A percentile compares a stretch with the other conserved stretches of the same genome.
phyloP scores from a whole-genome alignment of 2,113 vertebrate genomes.

The Bubo bubo region DNA sequence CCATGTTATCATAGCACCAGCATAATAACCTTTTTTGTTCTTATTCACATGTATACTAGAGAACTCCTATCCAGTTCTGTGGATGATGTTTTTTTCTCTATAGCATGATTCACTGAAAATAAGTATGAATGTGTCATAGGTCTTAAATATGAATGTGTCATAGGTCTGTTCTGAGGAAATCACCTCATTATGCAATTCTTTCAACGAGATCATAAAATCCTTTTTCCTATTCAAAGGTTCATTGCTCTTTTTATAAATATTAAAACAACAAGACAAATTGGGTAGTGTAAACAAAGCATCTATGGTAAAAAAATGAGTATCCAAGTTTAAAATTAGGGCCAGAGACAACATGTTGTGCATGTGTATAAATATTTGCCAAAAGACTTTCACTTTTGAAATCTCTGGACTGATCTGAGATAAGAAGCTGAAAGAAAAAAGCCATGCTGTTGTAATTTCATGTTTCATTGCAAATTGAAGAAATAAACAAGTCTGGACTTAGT shows the following conservation, averaged over 20 bases:
- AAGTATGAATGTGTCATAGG: constrained; percentile 4
- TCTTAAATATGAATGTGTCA: neutral
- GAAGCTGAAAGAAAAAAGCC: neutral
- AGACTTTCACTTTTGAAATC: constrained; percentile 5
- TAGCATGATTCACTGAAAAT: constrained; percentile 10
- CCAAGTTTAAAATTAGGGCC: neutral
- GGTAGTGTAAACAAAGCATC: neutral
- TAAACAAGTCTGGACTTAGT: neutral
- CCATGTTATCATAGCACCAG: neutral
- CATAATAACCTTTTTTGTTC: neutral
- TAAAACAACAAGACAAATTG: neutral
- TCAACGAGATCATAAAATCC: neutral
- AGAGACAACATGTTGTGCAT: neutral
- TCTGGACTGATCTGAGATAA: neutral
- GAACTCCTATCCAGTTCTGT: neutral
- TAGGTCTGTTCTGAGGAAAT: constrained; percentile 7
- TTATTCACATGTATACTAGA: neutral
- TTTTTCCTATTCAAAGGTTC: neutral
- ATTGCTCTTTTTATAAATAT: neutral
- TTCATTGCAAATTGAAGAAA: neutral
- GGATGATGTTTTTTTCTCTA: neutral
- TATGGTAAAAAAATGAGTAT: neutral
- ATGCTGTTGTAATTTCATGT: neutral
- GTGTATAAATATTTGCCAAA: neutral
- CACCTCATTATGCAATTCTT: neutral